Percentiles rank a stretch among this genome's conserved stretches.
Conservation (phyloP, 2,113 vertebrate species). For the Furnarius figulus region DNA sequence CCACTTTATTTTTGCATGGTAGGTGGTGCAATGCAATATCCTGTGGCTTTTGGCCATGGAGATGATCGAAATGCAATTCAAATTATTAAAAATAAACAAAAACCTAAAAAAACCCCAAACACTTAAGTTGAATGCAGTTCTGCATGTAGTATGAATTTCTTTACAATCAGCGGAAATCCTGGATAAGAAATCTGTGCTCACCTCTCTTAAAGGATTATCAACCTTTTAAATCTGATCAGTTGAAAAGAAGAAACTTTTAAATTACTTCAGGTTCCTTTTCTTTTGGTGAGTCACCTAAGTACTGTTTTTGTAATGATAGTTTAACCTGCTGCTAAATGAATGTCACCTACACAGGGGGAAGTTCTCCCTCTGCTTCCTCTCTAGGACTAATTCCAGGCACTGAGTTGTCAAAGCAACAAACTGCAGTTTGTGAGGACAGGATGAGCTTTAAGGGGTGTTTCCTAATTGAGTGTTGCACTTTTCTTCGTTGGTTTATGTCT, state of each 20-base stretch:
- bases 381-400: background rate
- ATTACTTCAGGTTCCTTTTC: background rate
- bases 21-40: background rate
- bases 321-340: background rate
- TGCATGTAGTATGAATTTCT: background rate
- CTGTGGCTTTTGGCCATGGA: background rate
- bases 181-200: background rate
- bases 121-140: background rate
- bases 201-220: background rate
- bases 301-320: background rate
- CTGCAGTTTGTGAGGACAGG: background rate
- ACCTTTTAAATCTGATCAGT: background rate
- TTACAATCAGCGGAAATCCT: background rate
- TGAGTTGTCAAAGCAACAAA: background rate
- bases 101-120: background rate
- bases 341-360: background rate
- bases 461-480: background rate
- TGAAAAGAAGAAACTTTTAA: background rate
- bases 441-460: background rate
- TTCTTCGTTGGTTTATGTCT: background rate
- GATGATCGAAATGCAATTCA: background rate
- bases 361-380: background rate
- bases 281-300: background rate
- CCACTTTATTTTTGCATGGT: background rate
- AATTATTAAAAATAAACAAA: background rate